A percentile compares a stretch with the other conserved stretches of the same genome.
Conservation (phyloP, 2,888 invertebrate genomes). For the Agonopterix subpropinquella region DNA sequence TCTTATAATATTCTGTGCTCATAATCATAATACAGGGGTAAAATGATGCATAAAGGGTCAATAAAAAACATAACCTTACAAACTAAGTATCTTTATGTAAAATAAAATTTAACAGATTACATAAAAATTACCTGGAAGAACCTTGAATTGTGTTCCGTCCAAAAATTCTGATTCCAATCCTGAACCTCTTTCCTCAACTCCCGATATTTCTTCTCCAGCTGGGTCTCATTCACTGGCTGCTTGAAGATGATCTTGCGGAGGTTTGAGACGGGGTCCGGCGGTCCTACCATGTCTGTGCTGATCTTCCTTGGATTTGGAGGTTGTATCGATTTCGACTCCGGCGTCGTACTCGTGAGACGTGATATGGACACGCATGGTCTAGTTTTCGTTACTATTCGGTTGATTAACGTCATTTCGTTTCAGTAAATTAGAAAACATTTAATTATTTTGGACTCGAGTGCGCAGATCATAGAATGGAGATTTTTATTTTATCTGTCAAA, state of each 20-base stretch:
- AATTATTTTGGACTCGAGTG: too few species aligned
- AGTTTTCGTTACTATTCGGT: not conserved
- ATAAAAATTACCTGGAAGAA: constrained; percentile 75
- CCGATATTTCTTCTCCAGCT: constrained; percentile 78
- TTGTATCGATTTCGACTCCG: constrained; percentile 45
- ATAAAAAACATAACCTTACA: too few species aligned
- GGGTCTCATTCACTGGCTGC: constrained; percentile 79
- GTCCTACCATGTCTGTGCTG: constrained; percentile 81
- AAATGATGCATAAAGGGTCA: too few species aligned
- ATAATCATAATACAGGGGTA: too few species aligned
- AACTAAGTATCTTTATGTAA: too few species aligned
- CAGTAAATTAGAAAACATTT: too few species aligned
- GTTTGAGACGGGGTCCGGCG: constrained; percentile 88
- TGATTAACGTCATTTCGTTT: not conserved
- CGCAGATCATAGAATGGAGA: not conserved
- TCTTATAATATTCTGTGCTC: too few species aligned
- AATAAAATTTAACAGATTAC: too few species aligned
- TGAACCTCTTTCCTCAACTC: constrained; percentile 81
- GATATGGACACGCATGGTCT: not conserved
- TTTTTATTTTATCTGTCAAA: not conserved
- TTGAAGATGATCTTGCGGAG: constrained; percentile 82
- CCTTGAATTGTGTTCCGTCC: constrained; percentile 85
- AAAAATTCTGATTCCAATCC: constrained; percentile 90
- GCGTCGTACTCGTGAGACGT: constrained; percentile 27
- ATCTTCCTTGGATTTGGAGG: constrained; percentile 57